Evolutionary conservation across 2,888 invertebrate species (phyloP), one percentile per base, ranked within the genome.

Genomic region (Disparrhopalites patrizii): DNA sequence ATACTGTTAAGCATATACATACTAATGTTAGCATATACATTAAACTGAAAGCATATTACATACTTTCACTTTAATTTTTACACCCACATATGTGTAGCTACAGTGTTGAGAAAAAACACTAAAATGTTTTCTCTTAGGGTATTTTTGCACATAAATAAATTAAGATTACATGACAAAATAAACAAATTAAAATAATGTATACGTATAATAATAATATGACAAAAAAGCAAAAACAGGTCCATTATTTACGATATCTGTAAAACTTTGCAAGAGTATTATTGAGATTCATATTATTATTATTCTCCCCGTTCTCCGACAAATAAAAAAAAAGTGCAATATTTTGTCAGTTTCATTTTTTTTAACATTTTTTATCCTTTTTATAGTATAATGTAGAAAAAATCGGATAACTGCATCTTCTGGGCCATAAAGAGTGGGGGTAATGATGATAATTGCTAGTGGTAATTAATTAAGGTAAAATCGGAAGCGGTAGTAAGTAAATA

Each of bases 271-370:
- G 54, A 54, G 54, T 54, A 54, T 54, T 31, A 31, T 18, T 33
- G 54, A 54, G 54, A 54, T 54, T 54, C 31, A 54, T 28, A 28
- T 40, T 36, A 15, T 36, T 36, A n/a, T n/a, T n/a, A n/a, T n/a
- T n/a, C n/a, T n/a, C n/a, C n/a, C n/a, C n/a, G n/a, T n/a, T n/a
- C n/a, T n/a, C n/a, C n/a, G n/a, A n/a, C n/a, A 18, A 54, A 7
- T 27, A 31, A 8, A 54, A 13, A 43, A 36, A 7, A 10, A 20
- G 36, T 36, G 15, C 36, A 50, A 50, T 13, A 50, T 50, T 47
- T 47, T 36, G n/a, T 4, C 3, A 3, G 40, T 40, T 40, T 36
- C 8, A 36, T 36, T 10, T 36, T 36, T 36, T 36, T 8, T 36
- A 36, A 36, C 15, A 40, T n/a, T 40, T 18, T 18, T 40, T 18